Percentiles rank a stretch among this genome's conserved stretches.
Conservation (phyloP, 2,797 vertebrate genomes). For the Sparidentex hasta region DNA sequence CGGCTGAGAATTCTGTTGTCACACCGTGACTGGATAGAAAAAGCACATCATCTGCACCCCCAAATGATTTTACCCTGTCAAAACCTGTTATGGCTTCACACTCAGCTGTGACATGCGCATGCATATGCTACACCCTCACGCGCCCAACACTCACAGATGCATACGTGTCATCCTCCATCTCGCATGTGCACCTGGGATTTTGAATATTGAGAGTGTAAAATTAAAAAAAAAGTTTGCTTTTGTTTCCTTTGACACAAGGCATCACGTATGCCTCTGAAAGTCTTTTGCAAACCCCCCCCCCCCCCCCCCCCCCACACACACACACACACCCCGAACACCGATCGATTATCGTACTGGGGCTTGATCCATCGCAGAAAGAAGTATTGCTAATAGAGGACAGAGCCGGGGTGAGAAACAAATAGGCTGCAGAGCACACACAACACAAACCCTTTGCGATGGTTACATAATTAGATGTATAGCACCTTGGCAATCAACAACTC, state of each 20-base stretch:
- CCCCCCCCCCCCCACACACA: no score
- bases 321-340: conserved; percentile 34
- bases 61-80: conserved; percentile 73
- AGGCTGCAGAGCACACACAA: conserved; percentile 35
- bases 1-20: conserved; percentile 67
- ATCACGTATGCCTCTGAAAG: conserved; percentile 30
- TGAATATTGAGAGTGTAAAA: conserved; percentile 28
- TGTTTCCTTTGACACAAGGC: conserved; percentile 38
- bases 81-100: conserved; percentile 69
- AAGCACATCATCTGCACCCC: conserved; percentile 67
- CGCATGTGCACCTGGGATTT: conserved; percentile 1
- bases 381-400: conserved; percentile 38
- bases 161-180: not conserved
- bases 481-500: conserved; percentile 84
- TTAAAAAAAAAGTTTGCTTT: conserved; percentile 40
- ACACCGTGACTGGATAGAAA: conserved; percentile 69
- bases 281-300: conserved; percentile 27
- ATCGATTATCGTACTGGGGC: conserved; percentile 48
- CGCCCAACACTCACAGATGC: conserved; percentile 16
- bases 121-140: conserved; percentile 23
- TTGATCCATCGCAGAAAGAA: conserved; percentile 59
- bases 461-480: conserved; percentile 81
- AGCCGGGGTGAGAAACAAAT: conserved; percentile 45
- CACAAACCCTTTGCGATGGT: conserved; percentile 60
- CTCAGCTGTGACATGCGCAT: conserved; percentile 45